Percentiles rank a stretch among this genome's conserved stretches.
These are phyloP conservation scores for Tyrophagus putrescentiae DNA, from an alignment of 1,140 invertebrate genomes.

Conservation along the genomic window DNA sequence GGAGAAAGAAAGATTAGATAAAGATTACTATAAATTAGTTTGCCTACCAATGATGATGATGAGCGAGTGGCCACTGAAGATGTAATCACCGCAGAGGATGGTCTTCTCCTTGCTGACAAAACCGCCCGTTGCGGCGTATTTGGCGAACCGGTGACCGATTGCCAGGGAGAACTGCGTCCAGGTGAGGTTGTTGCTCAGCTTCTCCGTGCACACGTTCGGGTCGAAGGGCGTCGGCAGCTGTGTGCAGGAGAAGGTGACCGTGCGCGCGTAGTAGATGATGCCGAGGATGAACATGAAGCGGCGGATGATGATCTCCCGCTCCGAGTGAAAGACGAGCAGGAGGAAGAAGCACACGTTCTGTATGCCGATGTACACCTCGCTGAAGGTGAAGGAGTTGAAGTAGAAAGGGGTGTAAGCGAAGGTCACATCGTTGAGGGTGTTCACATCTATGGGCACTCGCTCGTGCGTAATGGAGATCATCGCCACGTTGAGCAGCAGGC, in stretches of 20 bases:
- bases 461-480: conserved; percentile 68
- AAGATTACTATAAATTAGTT: neutral
- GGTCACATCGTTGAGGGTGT: conserved; percentile 60
- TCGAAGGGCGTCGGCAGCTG: conserved; percentile 56
- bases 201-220: neutral
- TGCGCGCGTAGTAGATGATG: conserved; percentile 65
- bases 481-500: conserved; percentile 30
- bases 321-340: conserved; percentile 62
- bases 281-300: conserved; percentile 64
- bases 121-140: conserved; percentile 42
- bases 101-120: conserved; percentile 73
- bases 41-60: conserved; percentile 45
- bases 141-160: neutral
- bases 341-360: conserved; percentile 53
- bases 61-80: conserved; percentile 77
- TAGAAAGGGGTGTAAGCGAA: conserved; percentile 52
- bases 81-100: conserved; percentile 72
- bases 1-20: conserved; percentile 1
- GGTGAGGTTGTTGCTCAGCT: neutral
- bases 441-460: conserved; percentile 55
- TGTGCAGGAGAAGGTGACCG: conserved; percentile 72
- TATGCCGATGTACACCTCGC: conserved; percentile 71
- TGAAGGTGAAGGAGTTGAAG: conserved; percentile 62
- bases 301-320: conserved; percentile 55
- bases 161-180: neutral